Conservation (phyloP, 2,113 vertebrate genomes). For the Hymenochirus boettgeri region DNA sequence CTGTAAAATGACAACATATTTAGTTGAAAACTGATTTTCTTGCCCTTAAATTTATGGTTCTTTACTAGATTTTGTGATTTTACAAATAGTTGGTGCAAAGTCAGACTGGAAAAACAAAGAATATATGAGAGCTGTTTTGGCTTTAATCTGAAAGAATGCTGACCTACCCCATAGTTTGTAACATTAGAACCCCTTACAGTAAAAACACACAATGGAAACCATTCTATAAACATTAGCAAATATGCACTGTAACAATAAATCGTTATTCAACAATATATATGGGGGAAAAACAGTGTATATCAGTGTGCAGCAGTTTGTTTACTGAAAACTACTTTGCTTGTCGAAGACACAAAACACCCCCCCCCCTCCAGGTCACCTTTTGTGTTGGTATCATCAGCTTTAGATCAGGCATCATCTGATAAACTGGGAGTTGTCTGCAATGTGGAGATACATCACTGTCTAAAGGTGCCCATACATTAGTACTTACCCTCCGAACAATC, state of each 20-base stretch:
- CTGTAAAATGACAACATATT: too few relatives aligned
- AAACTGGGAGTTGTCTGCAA: not conserved
- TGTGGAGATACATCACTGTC: conserved; percentile 5
- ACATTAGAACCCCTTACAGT: not conserved
- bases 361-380: conserved; percentile 14
- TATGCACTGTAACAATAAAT: not conserved
- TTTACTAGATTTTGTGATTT: too few relatives aligned
- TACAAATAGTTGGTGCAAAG: not conserved
- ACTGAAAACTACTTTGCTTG: not conserved
- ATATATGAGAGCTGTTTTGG: not conserved
- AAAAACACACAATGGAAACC: not conserved
- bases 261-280: too few relatives aligned
- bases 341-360: not conserved
- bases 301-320: conserved; percentile 3
- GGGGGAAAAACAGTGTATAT: too few relatives aligned
- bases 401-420: conserved; percentile 14
- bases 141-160: not conserved
- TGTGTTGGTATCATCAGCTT: conserved; percentile 19
- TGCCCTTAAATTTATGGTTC: too few relatives aligned
- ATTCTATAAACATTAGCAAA: not conserved
- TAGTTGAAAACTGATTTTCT: too few relatives aligned
- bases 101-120: not conserved
- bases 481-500: too few relatives aligned
- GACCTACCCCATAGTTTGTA: not conserved
- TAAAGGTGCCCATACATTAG: too few relatives aligned